Conservation (phyloP, 2,113 vertebrate genomes). For the Aythya baeri region DNA sequence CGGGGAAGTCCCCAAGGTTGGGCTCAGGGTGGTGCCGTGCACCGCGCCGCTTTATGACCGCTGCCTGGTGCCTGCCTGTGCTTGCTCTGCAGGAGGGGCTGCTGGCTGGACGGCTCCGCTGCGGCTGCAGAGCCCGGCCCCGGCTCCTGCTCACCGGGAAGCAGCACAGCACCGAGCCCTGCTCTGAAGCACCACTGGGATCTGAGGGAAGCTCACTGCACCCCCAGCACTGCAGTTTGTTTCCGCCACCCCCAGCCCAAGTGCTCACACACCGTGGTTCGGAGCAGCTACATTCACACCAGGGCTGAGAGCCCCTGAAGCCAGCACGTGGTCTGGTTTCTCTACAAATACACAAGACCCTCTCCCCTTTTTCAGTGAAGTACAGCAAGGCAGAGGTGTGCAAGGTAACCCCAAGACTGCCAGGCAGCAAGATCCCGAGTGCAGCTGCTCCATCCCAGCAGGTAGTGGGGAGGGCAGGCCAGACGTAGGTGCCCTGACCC, state of each 20-base stretch:
- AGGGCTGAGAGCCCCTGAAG: neutral
- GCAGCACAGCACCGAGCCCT: neutral
- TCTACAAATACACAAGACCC: rapidly evolving
- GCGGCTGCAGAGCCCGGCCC: no score
- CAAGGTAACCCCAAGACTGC: rapidly evolving
- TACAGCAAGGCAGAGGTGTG: rapidly evolving
- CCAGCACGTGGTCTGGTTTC: rapidly evolving
- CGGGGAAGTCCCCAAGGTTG: rapidly evolving
- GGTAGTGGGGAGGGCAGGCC: neutral
- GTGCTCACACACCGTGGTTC: rapidly evolving
- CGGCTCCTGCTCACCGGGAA: neutral
- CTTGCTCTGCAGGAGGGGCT: neutral
- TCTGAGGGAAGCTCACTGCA: rapidly evolving
- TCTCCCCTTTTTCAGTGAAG: neutral
- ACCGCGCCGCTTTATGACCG: neutral
- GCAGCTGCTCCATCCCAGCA: neutral
- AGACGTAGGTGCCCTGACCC: rapidly evolving
- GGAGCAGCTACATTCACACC: rapidly evolving
- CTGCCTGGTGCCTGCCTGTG: neutral
- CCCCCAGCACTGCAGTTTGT: neutral
- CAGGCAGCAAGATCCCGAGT: rapidly evolving
- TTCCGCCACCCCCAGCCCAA: neutral
- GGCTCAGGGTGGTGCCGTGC: neutral
- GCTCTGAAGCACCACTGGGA: neutral
- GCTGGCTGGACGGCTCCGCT: neutral